These are phyloP conservation scores for Odontesthes bonariensis DNA, from an alignment of 2,113 vertebrate genomes.

Conservation along the genomic window DNA sequence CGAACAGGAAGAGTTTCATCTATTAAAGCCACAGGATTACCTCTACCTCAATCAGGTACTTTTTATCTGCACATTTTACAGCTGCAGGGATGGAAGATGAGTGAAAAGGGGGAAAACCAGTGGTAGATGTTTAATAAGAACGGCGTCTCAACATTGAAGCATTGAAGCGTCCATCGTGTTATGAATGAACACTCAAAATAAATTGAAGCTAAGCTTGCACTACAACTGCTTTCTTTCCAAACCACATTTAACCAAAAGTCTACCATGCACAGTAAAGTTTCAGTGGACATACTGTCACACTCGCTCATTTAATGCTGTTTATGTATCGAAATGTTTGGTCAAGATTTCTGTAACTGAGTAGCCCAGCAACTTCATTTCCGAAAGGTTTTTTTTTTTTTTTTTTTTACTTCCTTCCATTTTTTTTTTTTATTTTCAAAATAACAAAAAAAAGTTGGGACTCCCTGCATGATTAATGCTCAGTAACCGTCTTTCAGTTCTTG, in stretches of 20 bases:
- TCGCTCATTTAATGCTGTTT: too few relatives aligned
- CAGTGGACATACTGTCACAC: not conserved
- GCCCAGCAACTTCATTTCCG: not conserved
- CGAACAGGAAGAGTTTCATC: slow-evolving; percentile 89
- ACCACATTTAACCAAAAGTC: not conserved
- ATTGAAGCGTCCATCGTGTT: too few relatives aligned
- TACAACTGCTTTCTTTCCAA: too few relatives aligned
- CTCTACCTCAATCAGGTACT: slow-evolving; percentile 97
- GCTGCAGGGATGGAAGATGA: not conserved
- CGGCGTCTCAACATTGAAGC: too few relatives aligned
- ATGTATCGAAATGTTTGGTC: too few relatives aligned
- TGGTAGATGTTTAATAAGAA: not conserved
- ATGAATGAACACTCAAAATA: too few relatives aligned
- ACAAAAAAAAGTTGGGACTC: not conserved
- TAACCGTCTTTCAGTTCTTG: not conserved
- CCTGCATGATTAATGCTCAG: not conserved
- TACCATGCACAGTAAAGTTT: not conserved
- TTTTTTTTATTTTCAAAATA: too few relatives aligned
- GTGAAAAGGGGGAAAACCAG: not conserved
- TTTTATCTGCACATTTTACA: slow-evolving; percentile 25
- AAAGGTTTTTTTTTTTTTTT: not conserved
- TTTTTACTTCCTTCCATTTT: too few relatives aligned
- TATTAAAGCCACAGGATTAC: slow-evolving; percentile 91
- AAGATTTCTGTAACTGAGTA: too few relatives aligned
- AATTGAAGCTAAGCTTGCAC: too few relatives aligned